Evolutionary conservation across 2,888 invertebrate genomes (phyloP).

Genomic region (Uloborus plumipes): DNA sequence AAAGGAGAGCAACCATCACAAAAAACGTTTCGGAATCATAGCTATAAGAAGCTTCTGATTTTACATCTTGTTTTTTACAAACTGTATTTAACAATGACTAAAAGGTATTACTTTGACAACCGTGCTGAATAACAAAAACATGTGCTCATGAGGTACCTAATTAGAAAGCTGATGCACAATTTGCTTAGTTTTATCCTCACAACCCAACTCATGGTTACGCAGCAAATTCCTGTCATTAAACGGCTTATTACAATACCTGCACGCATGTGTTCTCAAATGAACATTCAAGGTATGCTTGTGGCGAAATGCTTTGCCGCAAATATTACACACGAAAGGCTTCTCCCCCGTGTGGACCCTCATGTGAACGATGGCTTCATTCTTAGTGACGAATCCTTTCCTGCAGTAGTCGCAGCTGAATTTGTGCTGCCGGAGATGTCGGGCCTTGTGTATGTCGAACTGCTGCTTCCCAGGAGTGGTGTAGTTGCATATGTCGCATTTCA

Average conservation of each 20-base stretch:
- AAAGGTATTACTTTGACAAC: too few relatives aligned
- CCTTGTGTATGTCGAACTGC: conserved; percentile 55
- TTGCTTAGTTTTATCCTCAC: conserved; percentile 3
- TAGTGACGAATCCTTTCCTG: conserved; percentile 53
- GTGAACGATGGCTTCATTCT: conserved; percentile 57
- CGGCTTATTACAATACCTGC: conserved; percentile 40
- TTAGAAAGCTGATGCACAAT: background rate
- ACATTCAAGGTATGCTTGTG: conserved; percentile 57
- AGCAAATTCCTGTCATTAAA: conserved; percentile 36
- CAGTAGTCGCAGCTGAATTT: conserved; percentile 54
- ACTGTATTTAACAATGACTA: too few relatives aligned
- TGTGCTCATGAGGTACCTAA: too few relatives aligned
- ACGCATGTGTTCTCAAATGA: conserved; percentile 52
- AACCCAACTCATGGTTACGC: conserved; percentile 38
- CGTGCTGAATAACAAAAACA: too few relatives aligned
- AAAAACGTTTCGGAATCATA: too few relatives aligned
- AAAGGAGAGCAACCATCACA: too few relatives aligned
- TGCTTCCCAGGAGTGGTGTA: conserved; percentile 54
- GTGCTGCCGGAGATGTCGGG: conserved; percentile 51
- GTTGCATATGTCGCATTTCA: conserved; percentile 45
- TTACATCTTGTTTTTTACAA: too few relatives aligned
- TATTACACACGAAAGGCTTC: conserved; percentile 44
- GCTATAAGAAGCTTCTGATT: too few relatives aligned
- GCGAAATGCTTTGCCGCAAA: conserved; percentile 49
- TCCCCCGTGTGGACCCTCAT: conserved; percentile 57